Evolutionary conservation across 2,888 invertebrate species (phyloP), one percentile per base, ranked within the genome.

Genomic region (Fragum fragum): DNA sequence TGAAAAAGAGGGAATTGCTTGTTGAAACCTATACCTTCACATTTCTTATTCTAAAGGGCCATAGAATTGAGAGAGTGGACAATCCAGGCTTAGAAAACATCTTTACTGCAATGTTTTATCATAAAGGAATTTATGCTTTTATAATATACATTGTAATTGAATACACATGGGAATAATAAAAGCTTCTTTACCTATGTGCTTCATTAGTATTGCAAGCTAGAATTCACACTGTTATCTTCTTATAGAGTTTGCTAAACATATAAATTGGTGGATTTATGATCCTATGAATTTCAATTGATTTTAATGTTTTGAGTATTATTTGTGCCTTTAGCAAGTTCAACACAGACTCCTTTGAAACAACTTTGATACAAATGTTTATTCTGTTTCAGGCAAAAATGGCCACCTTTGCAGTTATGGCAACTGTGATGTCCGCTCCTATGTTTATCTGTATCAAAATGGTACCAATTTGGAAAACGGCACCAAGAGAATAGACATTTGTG

Each of bases 371-470:
- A n/a, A n/a, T 36, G 9, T 36, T 36, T 63, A 1, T 36, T 32
- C n/a, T 18, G 1, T 32, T 63, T 63, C 63, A 63, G 63, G 7
- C 14, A n/a, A 63, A 63, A 21, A 36, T 36, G 18, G 63, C 63
- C n/a, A 63, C 32, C 1, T 63, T 63, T 21, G 18, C 36, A 32
- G 63, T 32, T 1, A 63, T 63, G 63, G 32, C 36, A 36, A 2
- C 36, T 3, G 21, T 63, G 28, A n/a, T 36, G 18, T 36, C 32
- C 9, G 36, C 36, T 5, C 63, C 63, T 32, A 63, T 63, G 63
- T 7, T 63, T 1, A 36, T 63, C 1, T 32, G 32, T 5, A n/a
- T 63, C 3, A 32, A 32, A n/a, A 63, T 63, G 63, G 63, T 63
- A n/a, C 63, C 63, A 63, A 63, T 32, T 16, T 32, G 63, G 36